Evolutionary conservation across 2,113 vertebrate species (phyloP), one percentile per base, ranked within the genome.

Genomic region (Boleophthalmus pectinirostris): DNA sequence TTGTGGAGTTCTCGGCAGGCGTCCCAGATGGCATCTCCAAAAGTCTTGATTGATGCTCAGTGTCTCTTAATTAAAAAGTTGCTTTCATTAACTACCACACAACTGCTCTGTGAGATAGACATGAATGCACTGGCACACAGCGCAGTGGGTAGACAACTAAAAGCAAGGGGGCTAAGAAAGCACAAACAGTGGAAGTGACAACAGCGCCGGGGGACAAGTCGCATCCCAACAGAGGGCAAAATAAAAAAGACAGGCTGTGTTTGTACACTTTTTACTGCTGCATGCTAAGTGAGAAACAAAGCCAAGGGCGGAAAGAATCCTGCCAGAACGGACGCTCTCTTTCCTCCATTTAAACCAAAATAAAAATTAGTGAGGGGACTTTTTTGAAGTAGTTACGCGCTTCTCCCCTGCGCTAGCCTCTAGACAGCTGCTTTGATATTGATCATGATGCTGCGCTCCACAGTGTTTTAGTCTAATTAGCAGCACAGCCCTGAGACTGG

Each of bases 1-100:
- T 84, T 87, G 86, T 87, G 86, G 61, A 79, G 77, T 84, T 86
- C 78, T 89, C 83, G 73, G 88, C 88, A 83, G 84, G 84, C 81
- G 70, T 88, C 83, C 87, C 92, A 93, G 91, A 92, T 93, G 92
- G 91, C 90, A 79, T 84, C 85, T 83, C 86, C 86, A 86, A 90
- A 89, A 87, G 89, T 89, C 86, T 83, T 89, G 90, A 94, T 93
- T 91, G 91, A 93, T 93, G 87, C 87, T 90, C 79, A 80, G 85
- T 81, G 79, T 89, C 77, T 89, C 86, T 93, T 92, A 93, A 93
- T 94, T 93, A 92, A 93, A 90, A 93, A 92, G 87, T 87, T 87
- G 82, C 90, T 86, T 75, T 80, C 58, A 67, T 86, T 91, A 90
- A 82, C 81, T 69, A 82, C 65, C 53, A 83, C 68, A 83, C 68